Evolutionary conservation across 2,888 invertebrate species (phyloP), one percentile per base, ranked within the genome.

Genomic region (Acleris emargana): DNA sequence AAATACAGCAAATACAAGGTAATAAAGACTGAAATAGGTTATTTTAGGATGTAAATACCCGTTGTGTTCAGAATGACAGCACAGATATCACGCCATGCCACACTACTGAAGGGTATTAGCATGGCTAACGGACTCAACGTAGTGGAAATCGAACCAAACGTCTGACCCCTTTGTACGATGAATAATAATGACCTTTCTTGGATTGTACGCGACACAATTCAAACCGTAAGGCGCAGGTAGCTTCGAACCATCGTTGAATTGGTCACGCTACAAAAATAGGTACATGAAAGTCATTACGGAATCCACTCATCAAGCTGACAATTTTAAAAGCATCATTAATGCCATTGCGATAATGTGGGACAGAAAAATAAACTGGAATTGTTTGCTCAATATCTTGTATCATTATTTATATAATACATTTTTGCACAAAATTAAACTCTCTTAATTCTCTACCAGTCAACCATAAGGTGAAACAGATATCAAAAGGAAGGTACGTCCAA

Each of bases 181-280:
- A 88, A 91, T 91, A 88, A 79, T 88, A 90, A 90, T 89, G 85
- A 86, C 89, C 87, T 76, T 83, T 85, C 80, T 79, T 82, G 86
- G 87, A 77, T 78, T 76, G 73, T 66, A 67, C 67, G 71, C 72
- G 69, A 73, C 71, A 71, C 73, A 71, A 71, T 71, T 58, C 64
- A 64, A 64, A 66, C 67, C 67, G 66, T 58, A 32, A 9, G 28
- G n/a, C 16, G 72, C 67, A 64, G 70, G 76, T 75, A 74, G 75
- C 68, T 72, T 69, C 64, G 67, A 77, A 76, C 76, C 74, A 73
- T 77, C 75, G 77, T 77, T 67, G 69, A 67, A 72, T 67, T 63
- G 59, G 61, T 59, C 62, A 60, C 58, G 54, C 49, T 47, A 32
- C 25, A n/a, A 6, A 11, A 11, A 22, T 11, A 18, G n/a, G 16